Conservation (phyloP, 2,888 invertebrate genomes). For the Mayetiola destructor region DNA sequence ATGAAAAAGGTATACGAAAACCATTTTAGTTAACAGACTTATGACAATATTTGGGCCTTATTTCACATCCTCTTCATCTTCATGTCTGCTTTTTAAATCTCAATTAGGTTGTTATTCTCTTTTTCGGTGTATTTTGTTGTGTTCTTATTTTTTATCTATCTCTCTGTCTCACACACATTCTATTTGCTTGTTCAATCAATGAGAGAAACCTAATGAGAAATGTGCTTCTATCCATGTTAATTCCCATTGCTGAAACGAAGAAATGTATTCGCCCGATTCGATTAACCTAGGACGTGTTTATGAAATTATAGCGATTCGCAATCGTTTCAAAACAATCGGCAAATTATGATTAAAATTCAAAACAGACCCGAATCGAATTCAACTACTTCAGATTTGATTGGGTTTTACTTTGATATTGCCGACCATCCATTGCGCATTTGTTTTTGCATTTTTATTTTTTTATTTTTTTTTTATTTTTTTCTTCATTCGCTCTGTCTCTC, state of each 20-base stretch:
- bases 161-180: too few relatives aligned
- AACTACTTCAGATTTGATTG: slow-evolving; percentile 6
- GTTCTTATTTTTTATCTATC: not conserved
- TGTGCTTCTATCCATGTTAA: too few relatives aligned
- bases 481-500: not conserved
- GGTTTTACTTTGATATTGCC: not conserved
- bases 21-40: not conserved
- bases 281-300: too few relatives aligned
- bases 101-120: not conserved
- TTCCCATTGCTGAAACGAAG: too few relatives aligned
- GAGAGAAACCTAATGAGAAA: too few relatives aligned
- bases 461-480: not conserved
- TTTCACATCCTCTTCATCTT: too few relatives aligned
- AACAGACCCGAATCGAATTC: not conserved
- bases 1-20: not conserved
- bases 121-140: not conserved
- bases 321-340: not conserved
- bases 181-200: too few relatives aligned
- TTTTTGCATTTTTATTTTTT: not conserved
- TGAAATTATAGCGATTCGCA: too few relatives aligned
- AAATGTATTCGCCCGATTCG: too few relatives aligned
- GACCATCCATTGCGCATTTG: not conserved
- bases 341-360: slow-evolving; percentile 4
- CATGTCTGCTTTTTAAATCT: too few relatives aligned
- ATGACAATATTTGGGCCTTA: slow-evolving; percentile 5